phyloP scores from a whole-genome alignment of 2,888 invertebrate species.

The Cerceris rybyensis region DNA sequence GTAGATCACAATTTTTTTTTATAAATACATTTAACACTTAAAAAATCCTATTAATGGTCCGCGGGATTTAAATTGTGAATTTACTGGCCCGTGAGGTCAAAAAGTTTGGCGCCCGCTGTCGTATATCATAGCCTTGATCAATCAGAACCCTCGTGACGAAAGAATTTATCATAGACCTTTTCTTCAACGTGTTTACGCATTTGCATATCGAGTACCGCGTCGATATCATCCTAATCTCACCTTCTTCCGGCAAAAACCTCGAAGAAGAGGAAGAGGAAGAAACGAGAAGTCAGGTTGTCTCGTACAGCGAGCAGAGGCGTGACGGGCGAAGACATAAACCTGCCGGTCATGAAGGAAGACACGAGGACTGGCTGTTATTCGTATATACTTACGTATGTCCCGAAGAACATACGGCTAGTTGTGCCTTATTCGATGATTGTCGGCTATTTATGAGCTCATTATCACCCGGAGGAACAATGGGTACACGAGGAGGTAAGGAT shows the following conservation, averaged over 20 bases:
- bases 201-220: neutral
- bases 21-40: too few species aligned
- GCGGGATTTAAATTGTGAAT: too few species aligned
- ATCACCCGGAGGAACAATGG: constrained; percentile 54
- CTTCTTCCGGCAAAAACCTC: constrained; percentile 23
- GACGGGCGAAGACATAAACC: constrained; percentile 69
- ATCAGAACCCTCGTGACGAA: too few species aligned
- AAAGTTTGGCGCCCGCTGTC: too few species aligned
- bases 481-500: constrained; percentile 14
- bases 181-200: neutral
- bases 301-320: constrained; percentile 66
- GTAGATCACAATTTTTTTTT: too few species aligned
- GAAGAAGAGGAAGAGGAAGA: constrained; percentile 7
- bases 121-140: too few species aligned
- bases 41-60: too few species aligned
- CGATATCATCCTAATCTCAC: neutral
- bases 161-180: neutral
- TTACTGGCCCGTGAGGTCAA: too few species aligned
- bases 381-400: constrained; percentile 24
- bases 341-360: constrained; percentile 58
- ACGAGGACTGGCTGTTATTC: constrained; percentile 49
- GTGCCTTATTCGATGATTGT: constrained; percentile 66
- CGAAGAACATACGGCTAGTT: constrained; percentile 46
- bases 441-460: constrained; percentile 70
- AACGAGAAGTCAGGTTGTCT: constrained; percentile 17